These are phyloP conservation scores for Paralichthys olivaceus DNA, from an alignment of 2,113 vertebrate species.

Conservation along the genomic window DNA sequence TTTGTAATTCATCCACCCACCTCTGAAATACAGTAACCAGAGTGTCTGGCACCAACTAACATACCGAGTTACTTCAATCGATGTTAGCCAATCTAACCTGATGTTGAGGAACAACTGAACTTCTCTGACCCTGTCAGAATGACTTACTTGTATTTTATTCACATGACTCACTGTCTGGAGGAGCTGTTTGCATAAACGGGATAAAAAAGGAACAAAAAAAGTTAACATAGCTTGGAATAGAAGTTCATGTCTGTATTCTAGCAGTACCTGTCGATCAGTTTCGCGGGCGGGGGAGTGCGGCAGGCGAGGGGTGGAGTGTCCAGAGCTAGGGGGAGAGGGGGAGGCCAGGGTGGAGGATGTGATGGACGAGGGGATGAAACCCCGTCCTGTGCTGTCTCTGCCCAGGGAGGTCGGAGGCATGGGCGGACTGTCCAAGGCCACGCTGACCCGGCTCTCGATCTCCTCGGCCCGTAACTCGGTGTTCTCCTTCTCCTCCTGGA, in stretches of 20 bases:
- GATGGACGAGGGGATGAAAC: conserved; percentile 90
- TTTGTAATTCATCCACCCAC: conserved; percentile 1
- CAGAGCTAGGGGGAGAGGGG: conserved; percentile 92
- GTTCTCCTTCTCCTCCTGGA: conserved; percentile 95
- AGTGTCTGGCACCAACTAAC: conserved; percentile 8
- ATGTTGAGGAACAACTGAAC: conserved; percentile 6
- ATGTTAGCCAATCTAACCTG: conserved; percentile 12
- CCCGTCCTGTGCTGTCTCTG: conserved; percentile 80
- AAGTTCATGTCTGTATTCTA: conserved; percentile 12
- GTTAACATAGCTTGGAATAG: conserved; percentile 9
- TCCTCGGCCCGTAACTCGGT: conserved; percentile 91
- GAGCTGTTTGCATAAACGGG: conserved; percentile 48
- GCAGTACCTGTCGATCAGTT: conserved; percentile 83
- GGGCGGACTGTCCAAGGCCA: conserved; percentile 86
- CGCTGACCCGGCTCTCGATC: conserved; percentile 91
- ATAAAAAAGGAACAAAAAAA: not conserved
- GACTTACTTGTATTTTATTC: conserved; percentile 32
- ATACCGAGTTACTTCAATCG: not conserved
- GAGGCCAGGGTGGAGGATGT: conserved; percentile 93
- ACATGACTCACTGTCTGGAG: conserved; percentile 55
- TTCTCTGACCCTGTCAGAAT: conserved; percentile 6
- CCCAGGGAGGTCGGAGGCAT: conserved; percentile 84
- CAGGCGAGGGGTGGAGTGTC: conserved; percentile 91
- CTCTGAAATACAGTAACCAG: not conserved
- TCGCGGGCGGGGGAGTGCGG: conserved; percentile 91